These are phyloP conservation scores for Pandemis cinnamomeana DNA, from an alignment of 2,888 invertebrate species.

Conservation along the genomic window DNA sequence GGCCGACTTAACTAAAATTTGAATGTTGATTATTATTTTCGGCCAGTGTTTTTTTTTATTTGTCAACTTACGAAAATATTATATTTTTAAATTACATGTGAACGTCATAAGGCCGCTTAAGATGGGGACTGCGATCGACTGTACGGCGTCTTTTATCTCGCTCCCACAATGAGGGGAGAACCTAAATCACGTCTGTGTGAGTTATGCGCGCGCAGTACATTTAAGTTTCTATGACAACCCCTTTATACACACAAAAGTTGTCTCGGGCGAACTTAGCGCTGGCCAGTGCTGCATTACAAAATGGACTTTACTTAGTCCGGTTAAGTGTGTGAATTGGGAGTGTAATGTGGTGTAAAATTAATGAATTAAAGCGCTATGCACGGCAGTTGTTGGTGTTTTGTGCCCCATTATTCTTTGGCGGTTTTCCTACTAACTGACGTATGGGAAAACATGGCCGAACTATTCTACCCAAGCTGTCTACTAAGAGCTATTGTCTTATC, in stretches of 20 bases:
- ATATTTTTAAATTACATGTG: background rate
- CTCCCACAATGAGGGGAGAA: constrained; percentile 64
- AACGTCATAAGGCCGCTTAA: constrained; percentile 20
- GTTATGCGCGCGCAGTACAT: constrained; percentile 81
- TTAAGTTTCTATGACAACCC: constrained; percentile 84
- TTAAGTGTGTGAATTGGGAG: constrained; percentile 48
- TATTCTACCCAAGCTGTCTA: constrained; percentile 9
- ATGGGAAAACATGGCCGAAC: constrained; percentile 29
- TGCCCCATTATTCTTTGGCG: constrained; percentile 70
- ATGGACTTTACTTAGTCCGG: constrained; percentile 36
- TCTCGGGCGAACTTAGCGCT: constrained; percentile 67
- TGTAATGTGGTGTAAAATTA: constrained; percentile 70
- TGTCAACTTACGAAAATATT: background rate
- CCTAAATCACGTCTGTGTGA: constrained; percentile 55
- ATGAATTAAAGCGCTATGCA: constrained; percentile 80
- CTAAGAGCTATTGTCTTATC: background rate
- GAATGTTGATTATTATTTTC: constrained; percentile 18
- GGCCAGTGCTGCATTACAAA: constrained; percentile 48
- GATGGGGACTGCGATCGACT: constrained; percentile 51
- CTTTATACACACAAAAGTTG: constrained; percentile 76
- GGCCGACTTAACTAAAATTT: background rate
- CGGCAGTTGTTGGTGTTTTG: constrained; percentile 75
- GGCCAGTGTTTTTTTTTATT: constrained; percentile 17
- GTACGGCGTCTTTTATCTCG: constrained; percentile 64
- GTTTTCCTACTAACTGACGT: constrained; percentile 54